These are phyloP conservation scores for Sphinx pinastri DNA, from an alignment of 2,888 invertebrate species.

Conservation along the genomic window DNA sequence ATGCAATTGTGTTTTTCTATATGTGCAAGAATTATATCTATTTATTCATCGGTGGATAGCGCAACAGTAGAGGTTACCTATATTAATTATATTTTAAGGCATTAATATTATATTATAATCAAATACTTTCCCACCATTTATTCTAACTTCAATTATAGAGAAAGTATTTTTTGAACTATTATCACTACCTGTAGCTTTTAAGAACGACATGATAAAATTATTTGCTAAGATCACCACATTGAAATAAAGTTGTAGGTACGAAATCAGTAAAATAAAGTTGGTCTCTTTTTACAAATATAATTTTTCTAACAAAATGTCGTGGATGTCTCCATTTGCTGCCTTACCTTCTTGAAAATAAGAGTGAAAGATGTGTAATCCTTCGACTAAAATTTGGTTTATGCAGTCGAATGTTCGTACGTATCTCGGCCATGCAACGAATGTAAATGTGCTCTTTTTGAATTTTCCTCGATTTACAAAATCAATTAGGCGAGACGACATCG, in stretches of 20 bases:
- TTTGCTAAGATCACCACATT: conserved; percentile 39
- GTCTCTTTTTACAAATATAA: conserved; percentile 33
- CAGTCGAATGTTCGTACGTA: conserved; percentile 49
- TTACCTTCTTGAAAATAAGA: conserved; percentile 33
- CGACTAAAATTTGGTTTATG: background rate
- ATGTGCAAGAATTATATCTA: too few species aligned
- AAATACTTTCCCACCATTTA: too few species aligned
- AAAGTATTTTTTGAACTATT: background rate
- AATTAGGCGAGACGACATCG: conserved; percentile 61
- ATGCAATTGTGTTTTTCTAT: too few species aligned
- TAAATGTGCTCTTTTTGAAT: conserved; percentile 63
- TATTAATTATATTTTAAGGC: too few species aligned
- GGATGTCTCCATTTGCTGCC: background rate
- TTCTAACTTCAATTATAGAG: background rate
- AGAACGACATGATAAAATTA: background rate
- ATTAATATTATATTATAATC: too few species aligned
- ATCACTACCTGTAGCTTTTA: background rate
- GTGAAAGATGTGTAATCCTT: conserved; percentile 30
- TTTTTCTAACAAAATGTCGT: background rate
- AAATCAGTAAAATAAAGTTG: conserved; percentile 65
- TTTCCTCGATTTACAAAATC: conserved; percentile 72
- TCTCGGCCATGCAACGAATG: conserved; percentile 60
- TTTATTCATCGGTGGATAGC: too few species aligned
- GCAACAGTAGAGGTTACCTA: too few species aligned
- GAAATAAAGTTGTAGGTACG: conserved; percentile 68